A percentile compares a stretch with the other conserved stretches of the same genome.
These are phyloP conservation scores for Tokudaia tokunoshimensis DNA, from an alignment of 2,797 vertebrate species.

Conservation along the genomic window DNA sequence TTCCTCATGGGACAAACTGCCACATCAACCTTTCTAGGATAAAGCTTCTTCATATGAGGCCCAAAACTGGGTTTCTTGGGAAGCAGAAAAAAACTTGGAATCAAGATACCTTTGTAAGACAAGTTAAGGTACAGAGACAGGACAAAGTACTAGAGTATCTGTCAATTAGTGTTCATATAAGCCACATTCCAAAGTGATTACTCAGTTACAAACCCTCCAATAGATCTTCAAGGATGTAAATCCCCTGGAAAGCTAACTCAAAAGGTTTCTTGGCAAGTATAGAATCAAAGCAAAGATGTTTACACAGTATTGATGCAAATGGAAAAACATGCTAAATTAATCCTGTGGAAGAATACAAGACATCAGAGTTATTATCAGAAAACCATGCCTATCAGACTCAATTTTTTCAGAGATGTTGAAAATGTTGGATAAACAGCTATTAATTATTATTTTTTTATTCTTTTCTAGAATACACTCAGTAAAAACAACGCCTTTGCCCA, in stretches of 20 bases:
- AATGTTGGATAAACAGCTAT: slow-evolving; percentile 2
- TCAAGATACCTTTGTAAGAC: slow-evolving; percentile 61
- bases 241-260: slow-evolving; percentile 69
- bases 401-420: slow-evolving; percentile 59
- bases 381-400: slow-evolving; percentile 43
- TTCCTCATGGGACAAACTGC: slow-evolving; percentile 26
- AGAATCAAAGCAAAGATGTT: slow-evolving; percentile 73
- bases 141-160: slow-evolving; percentile 49
- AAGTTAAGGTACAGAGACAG: slow-evolving; percentile 45
- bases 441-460: slow-evolving; percentile 47
- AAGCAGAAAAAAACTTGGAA: slow-evolving; percentile 13
- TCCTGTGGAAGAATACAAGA: slow-evolving; percentile 56
- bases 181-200: slow-evolving; percentile 77
- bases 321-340: slow-evolving; percentile 64
- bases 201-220: slow-evolving; percentile 58
- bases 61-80: slow-evolving; percentile 40
- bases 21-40: background rate
- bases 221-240: slow-evolving; percentile 69
- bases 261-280: slow-evolving; percentile 75
- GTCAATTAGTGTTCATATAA: slow-evolving; percentile 61
- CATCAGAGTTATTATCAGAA: slow-evolving; percentile 44
- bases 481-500: slow-evolving; percentile 40
- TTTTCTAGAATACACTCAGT: slow-evolving; percentile 44
- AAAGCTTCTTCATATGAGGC: background rate
- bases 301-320: slow-evolving; percentile 70